Base-by-base conservation (phyloP, 2,888 invertebrate genomes). In the Macaria notata region DNA sequence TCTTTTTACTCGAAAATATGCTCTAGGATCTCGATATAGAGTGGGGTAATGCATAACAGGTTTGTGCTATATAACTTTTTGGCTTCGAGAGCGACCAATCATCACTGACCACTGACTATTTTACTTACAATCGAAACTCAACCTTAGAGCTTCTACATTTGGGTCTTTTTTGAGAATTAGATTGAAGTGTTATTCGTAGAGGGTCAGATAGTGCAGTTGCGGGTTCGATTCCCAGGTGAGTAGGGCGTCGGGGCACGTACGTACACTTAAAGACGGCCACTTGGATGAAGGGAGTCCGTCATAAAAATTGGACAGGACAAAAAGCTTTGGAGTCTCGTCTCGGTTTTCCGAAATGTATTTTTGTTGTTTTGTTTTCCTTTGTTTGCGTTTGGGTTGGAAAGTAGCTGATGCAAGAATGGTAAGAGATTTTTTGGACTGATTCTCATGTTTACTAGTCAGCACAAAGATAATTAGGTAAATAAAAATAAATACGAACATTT, bases 171-270 rank as follows among this genome's bases (percentile, higher is more conserved):
- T 41, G 77, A 31, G 57, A 4, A 46, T 70, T 64, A 31, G 8
- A 47, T 49, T 58, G 53, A 48, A 42, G 31, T 61, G 63, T 72
- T 78, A 76, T 75, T 62, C 60, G 62, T 69, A 76, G 74, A 61
- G 89, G 88, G 88, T 88, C 88, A 86, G 75, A 79, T 83, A 85
- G 88, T 80, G 77, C 74, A 81, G 83, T 86, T 86, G 90, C 78
- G 85, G 86, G 84, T 91, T 91, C 84, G 88, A 92, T 89, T 92
- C 92, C 92, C 92, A 91, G 91, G 92, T 90, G 92, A 81, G 78
- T 79, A 75, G 80, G 82, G 85, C 79, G 88, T 83, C 73, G 81
- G 74, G 78, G 76, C 88, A 87, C 88, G 90, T 90, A 86, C 86
- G 77, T 75, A 85, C 88, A 90, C 88, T 90, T 89, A 90, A 86